These are phyloP conservation scores for Operophtera brumata DNA, from an alignment of 2,888 invertebrate genomes.

Conservation along the genomic window DNA sequence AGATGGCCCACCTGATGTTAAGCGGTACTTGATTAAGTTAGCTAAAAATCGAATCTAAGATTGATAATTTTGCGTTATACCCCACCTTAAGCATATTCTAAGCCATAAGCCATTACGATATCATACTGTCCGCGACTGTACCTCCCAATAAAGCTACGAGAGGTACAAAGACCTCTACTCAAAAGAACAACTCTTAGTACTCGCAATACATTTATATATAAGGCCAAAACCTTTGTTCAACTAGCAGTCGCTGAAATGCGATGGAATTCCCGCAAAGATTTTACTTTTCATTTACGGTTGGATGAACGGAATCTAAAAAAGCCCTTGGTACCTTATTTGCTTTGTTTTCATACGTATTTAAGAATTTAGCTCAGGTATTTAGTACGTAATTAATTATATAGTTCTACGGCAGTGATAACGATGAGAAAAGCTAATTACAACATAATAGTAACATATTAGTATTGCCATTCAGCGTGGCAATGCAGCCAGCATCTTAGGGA, in stretches of 20 bases:
- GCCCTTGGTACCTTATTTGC: background rate
- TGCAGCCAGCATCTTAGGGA: too few species aligned
- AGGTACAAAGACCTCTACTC: background rate
- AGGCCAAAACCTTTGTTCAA: slow-evolving; percentile 25
- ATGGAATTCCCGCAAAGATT: slow-evolving; percentile 21
- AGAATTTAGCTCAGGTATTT: background rate
- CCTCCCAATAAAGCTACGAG: background rate
- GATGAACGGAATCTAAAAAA: slow-evolving; percentile 13
- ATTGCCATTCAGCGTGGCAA: too few species aligned
- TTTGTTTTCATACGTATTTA: background rate
- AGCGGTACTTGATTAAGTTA: too few species aligned
- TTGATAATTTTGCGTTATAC: too few species aligned
- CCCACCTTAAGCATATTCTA: too few species aligned
- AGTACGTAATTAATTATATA: background rate
- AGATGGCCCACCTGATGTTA: too few species aligned
- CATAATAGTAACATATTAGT: too few species aligned
- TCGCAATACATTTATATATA: background rate
- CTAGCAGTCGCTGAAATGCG: slow-evolving; percentile 21
- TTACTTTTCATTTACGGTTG: slow-evolving; percentile 24
- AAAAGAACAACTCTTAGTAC: background rate
- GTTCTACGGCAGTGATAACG: background rate
- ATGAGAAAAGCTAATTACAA: background rate
- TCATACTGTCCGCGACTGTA: background rate
- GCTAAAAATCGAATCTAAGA: too few species aligned
- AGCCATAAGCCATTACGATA: background rate